Evolutionary conservation across 2,797 vertebrate genomes (phyloP), one percentile per base, ranked within the genome.

Genomic region (Geotrypetes seraphini): DNA sequence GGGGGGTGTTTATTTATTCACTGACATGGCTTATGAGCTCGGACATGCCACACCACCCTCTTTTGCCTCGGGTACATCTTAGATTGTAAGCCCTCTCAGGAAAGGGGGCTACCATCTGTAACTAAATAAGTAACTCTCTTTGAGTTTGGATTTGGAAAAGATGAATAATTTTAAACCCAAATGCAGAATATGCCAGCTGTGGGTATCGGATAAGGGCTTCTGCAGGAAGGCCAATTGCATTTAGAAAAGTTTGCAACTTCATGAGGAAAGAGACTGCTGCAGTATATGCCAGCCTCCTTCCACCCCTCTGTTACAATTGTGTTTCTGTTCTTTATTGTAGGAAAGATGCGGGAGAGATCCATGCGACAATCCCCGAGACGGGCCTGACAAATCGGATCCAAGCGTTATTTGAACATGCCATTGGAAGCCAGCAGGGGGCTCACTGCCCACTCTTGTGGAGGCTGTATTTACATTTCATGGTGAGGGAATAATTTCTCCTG

Each of bases 381-480:
- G 94, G 96, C 12, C 75, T 97, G 39, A 75, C 81, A 20, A 87
- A 98, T 60, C 85, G 94, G 7, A 94, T 98, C 65, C 47, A 73
- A 14, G 75, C 73, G 28, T 73, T 97, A 5, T 96, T 93, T 75
- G 94, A 96, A 64, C 83, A 65, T 0, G 79, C 90, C 3, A 39
- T 81, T 36, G 73, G 63, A 52, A 86, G 72, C 10, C 82, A 89
- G 47, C 63, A 21, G 4, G 90, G 92, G 4, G 50, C 79, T 45
- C 85, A 76, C 25, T 97, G 93, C 47, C 89, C 91, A 7, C 64
- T 97, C 36, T 72, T 97, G 11, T 98, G 95, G 96, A 87, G 93
- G 56, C 86, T 95, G 83, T 97, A 95, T 67, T 63, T 99, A 55
- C 70, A 79, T 41, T 97, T 93, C 34, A 62, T 87, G 88, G 94